Conservation (phyloP, 2,888 invertebrate genomes). For the Linnaemya tessellans region DNA sequence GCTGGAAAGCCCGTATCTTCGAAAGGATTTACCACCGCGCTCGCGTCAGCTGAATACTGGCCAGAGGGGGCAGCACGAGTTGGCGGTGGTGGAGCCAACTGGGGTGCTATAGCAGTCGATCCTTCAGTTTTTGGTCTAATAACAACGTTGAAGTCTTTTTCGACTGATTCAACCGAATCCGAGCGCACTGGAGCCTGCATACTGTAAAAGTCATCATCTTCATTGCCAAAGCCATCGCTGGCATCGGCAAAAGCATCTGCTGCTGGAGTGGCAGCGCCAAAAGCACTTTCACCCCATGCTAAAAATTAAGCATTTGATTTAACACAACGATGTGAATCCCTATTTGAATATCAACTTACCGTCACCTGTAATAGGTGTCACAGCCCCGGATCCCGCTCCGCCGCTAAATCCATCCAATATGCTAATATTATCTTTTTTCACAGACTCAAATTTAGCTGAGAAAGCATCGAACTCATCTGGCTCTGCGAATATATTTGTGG, state of each 20-base stretch:
- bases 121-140: conserved; percentile 86
- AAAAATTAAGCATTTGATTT: conserved; percentile 20
- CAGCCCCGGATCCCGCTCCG: conserved; percentile 78
- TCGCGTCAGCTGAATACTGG: conserved; percentile 84
- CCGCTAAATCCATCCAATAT: conserved; percentile 82
- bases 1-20: conserved; percentile 80
- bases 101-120: conserved; percentile 86
- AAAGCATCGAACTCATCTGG: conserved; percentile 93
- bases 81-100: conserved; percentile 88
- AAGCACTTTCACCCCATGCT: conserved; percentile 83
- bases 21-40: conserved; percentile 90
- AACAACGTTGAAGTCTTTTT: conserved; percentile 91
- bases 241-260: conserved; percentile 79
- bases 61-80: conserved; percentile 73
- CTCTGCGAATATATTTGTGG: conserved; percentile 81
- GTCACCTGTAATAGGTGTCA: conserved; percentile 79
- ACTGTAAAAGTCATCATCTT: conserved; percentile 90
- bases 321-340: neutral
- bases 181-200: conserved; percentile 88
- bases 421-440: conserved; percentile 83
- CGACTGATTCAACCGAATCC: conserved; percentile 89
- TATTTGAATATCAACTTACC: conserved; percentile 76
- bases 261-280: conserved; percentile 79
- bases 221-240: conserved; percentile 86
- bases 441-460: conserved; percentile 92